Evolutionary conservation across 2,888 invertebrate genomes (phyloP), one percentile per base, ranked within the genome.

Genomic region (Ectemnius cavifrons): DNA sequence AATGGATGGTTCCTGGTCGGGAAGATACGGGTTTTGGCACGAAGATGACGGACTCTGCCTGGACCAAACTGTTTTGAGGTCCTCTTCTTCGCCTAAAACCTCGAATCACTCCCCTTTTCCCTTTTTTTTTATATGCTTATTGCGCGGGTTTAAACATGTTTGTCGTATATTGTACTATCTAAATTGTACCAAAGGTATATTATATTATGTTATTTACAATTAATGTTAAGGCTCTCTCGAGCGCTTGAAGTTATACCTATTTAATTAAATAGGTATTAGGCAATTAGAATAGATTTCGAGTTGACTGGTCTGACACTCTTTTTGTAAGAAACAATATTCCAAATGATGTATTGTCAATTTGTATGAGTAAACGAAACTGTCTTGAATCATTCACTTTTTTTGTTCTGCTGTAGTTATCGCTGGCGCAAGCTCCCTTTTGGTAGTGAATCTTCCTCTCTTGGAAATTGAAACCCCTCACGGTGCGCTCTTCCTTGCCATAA

Each of bases 391-490:
- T 2, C 23, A 23, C 23, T 23, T 23, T 23, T 2, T 23, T 23
- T 23, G 3, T 23, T 23, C 23, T 3, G 3, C 23, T 37, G 37
- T 37, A 37, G 37, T 37, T 37, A 8, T 6, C 37, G 37, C 8
- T 8, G 11, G 8, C 37, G 37, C 37, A 18, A 13, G 59, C 63
- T 14, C 8, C n/a, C 67, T 47, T 37, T 37, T 67, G 45, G 66
- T 58, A 28, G 47, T 47, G 60, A 59, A 64, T 52, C 61, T 67
- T 72, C 73, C 77, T 74, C 77, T 74, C 79, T 77, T 82, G 86
- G 87, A 88, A 87, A 90, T 90, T 89, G 89, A 89, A 89, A 87
- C 85, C 86, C 80, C 83, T 71, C 72, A 77, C 71, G 83, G 81
- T 84, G 80, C 23, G 23, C 8, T 37, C 37, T 11, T 37, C 37